Evolutionary conservation across 1,140 invertebrate species (phyloP).

Genomic region (Scaptomyza graminum): DNA sequence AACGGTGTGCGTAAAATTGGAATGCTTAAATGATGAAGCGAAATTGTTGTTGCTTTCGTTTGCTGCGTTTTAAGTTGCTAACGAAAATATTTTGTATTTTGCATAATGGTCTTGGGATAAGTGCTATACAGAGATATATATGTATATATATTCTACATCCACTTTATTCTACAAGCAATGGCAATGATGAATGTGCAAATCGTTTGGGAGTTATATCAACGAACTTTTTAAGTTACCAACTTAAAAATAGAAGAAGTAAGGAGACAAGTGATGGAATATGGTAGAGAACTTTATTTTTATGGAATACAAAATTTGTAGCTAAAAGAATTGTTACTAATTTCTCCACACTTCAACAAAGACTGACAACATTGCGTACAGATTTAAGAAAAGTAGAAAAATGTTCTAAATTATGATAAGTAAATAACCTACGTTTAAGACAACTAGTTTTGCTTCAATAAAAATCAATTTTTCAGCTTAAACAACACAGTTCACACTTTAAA

Average conservation of each 20-base stretch:
- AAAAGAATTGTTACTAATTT: background rate
- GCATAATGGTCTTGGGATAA: constrained; percentile 32
- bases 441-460: no score
- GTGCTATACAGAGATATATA: constrained; percentile 10
- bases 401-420: no score
- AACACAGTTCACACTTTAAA: no score
- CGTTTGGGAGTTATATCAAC: background rate
- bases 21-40: constrained; percentile 74
- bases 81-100: constrained; percentile 65
- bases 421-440: no score
- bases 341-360: background rate
- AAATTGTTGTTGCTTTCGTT: constrained; percentile 7
- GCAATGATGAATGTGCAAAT: constrained; percentile 48
- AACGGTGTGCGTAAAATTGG: constrained; percentile 57
- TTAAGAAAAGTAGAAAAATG: no score
- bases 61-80: constrained; percentile 60
- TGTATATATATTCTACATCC: background rate
- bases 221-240: background rate
- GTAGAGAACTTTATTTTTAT: no score
- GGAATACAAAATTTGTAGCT: background rate
- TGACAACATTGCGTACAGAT: background rate
- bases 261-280: background rate
- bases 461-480: no score
- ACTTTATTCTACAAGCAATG: constrained; percentile 16
- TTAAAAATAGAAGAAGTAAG: background rate